These are phyloP conservation scores for Acipenser transmontanus DNA, from an alignment of 2,797 vertebrate species.

Conservation along the genomic window DNA sequence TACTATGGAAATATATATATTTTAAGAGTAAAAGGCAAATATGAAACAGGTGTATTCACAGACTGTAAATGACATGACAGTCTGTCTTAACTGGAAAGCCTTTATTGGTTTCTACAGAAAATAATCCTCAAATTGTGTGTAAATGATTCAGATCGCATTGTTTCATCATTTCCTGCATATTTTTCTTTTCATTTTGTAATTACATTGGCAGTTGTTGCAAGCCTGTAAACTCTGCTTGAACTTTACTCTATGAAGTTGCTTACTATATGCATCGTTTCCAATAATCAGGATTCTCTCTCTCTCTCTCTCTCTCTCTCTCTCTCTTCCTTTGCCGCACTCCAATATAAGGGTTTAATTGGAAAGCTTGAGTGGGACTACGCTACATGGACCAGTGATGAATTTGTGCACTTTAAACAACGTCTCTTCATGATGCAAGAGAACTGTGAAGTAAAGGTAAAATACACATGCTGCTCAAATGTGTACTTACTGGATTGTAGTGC, in stretches of 20 bases:
- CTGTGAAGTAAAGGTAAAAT: background rate
- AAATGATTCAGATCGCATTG: slow-evolving; percentile 2
- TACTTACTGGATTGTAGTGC: too few species aligned
- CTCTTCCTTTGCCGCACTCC: background rate
- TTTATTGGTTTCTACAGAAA: too few species aligned
- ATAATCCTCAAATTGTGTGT: background rate
- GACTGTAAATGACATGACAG: too few species aligned
- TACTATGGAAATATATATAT: too few species aligned
- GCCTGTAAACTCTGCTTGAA: slow-evolving; percentile 21
- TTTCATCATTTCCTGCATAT: slow-evolving; percentile 14
- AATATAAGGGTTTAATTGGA: too few species aligned
- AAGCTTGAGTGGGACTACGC: too few species aligned
- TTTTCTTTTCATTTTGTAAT: slow-evolving; percentile 17
- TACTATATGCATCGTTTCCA: slow-evolving; percentile 19
- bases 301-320: slow-evolving; percentile 6
- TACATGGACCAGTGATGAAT: too few species aligned
- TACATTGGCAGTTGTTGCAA: slow-evolving; percentile 13
- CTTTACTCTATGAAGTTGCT: slow-evolving; percentile 21
- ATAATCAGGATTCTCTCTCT: slow-evolving; percentile 15
- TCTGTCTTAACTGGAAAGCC: too few species aligned
- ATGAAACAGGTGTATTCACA: too few species aligned
- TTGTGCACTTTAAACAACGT: too few species aligned
- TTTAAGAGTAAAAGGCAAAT: too few species aligned
- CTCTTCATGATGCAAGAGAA: too few species aligned
- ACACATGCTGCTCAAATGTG: background rate